phyloP scores from a whole-genome alignment of 1,140 invertebrate genomes.

The Schlechtendalia chinensis region DNA sequence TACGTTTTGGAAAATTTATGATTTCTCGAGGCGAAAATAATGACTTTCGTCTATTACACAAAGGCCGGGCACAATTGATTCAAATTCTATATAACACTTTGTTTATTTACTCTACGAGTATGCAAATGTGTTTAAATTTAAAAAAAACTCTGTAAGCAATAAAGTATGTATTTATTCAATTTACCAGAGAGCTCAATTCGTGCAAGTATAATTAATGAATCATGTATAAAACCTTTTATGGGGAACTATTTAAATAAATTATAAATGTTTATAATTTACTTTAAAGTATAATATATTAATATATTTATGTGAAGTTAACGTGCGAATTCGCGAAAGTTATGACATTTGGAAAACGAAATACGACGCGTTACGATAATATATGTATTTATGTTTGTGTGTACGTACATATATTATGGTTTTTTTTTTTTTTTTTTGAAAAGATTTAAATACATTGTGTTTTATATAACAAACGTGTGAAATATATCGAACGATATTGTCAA shows the following conservation, averaged over 20 bases:
- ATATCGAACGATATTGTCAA: no score
- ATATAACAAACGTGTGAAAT: no score
- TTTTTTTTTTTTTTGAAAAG: no score
- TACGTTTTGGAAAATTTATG: neutral
- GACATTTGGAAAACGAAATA: neutral
- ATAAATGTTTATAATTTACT: slow-evolving; percentile 3
- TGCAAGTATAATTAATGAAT: slow-evolving; percentile 29
- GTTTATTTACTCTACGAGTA: neutral
- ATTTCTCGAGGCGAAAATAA: neutral
- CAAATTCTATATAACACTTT: neutral
- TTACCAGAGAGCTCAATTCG: neutral
- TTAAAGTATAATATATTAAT: neutral
- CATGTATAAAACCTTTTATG: neutral
- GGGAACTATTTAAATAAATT: neutral
- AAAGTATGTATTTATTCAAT: slow-evolving; percentile 14
- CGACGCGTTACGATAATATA: neutral
- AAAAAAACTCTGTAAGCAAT: neutral
- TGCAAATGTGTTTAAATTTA: neutral
- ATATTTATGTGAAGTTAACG: slow-evolving; percentile 8
- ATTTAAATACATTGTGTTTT: no score
- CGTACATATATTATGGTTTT: no score
- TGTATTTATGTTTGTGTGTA: neutral
- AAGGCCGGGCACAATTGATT: neutral
- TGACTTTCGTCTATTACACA: no score
- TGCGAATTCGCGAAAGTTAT: neutral